These are phyloP conservation scores for Corythornis leucogaster DNA, from an alignment of 2,797 vertebrate species.

Conservation along the genomic window DNA sequence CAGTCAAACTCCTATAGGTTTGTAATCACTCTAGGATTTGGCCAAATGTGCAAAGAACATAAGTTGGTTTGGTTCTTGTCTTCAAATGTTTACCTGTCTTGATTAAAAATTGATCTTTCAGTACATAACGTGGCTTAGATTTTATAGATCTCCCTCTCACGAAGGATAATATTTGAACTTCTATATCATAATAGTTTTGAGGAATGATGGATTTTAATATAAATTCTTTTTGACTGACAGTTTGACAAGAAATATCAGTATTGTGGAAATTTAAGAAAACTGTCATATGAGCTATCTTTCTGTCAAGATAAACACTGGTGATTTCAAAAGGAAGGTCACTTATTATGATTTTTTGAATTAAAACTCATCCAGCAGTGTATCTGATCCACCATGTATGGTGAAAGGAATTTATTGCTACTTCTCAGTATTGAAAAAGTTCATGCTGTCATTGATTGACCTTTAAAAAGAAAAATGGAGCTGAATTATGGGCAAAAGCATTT, in stretches of 20 bases:
- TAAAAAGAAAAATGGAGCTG: slow-evolving; percentile 76
- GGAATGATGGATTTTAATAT: slow-evolving; percentile 57
- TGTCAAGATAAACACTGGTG: slow-evolving; percentile 64
- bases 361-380: slow-evolving; percentile 69
- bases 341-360: slow-evolving; percentile 74
- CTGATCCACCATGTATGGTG: slow-evolving; percentile 39
- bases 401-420: slow-evolving; percentile 76
- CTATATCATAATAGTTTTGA: slow-evolving; percentile 1
- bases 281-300: slow-evolving; percentile 47
- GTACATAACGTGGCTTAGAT: not conserved
- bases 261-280: slow-evolving; percentile 42
- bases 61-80: not conserved
- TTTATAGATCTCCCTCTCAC: not conserved
- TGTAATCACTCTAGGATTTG: not conserved
- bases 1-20: not conserved
- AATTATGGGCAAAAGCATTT: slow-evolving; percentile 67
- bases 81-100: slow-evolving; percentile 39
- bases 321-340: slow-evolving; percentile 75
- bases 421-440: slow-evolving; percentile 76
- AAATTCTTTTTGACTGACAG: slow-evolving; percentile 51
- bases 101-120: slow-evolving; percentile 53
- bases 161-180: slow-evolving; percentile 44
- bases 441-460: slow-evolving; percentile 80
- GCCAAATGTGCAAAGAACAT: not conserved
- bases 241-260: slow-evolving; percentile 57